These are phyloP conservation scores for Muschampia staudingeri DNA, from an alignment of 2,888 invertebrate genomes.

Conservation along the genomic window DNA sequence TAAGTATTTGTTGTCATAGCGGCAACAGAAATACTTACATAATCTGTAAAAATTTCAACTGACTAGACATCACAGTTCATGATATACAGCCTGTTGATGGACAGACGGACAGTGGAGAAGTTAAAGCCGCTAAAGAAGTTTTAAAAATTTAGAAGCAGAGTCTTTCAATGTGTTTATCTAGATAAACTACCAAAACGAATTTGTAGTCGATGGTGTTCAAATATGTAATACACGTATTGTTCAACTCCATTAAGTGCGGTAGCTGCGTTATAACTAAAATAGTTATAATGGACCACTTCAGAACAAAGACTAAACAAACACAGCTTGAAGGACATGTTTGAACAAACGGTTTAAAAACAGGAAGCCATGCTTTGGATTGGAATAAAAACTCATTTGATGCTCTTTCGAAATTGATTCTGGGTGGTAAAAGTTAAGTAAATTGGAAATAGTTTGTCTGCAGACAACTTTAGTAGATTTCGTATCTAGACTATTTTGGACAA, in stretches of 20 bases:
- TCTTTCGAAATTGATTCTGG: conserved; percentile 40
- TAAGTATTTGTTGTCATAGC: too few relatives aligned
- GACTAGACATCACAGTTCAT: too few relatives aligned
- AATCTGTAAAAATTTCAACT: too few relatives aligned
- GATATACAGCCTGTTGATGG: too few relatives aligned
- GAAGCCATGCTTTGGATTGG: conserved; percentile 67
- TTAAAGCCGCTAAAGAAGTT: too few relatives aligned
- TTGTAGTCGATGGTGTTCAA: too few relatives aligned
- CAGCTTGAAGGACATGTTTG: conserved; percentile 72
- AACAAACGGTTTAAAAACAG: conserved; percentile 76
- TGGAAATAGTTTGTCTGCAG: neutral
- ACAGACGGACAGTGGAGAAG: too few relatives aligned
- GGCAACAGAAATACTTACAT: too few relatives aligned
- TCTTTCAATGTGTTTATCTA: too few relatives aligned
- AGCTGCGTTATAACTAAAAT: neutral
- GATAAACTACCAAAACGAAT: too few relatives aligned
- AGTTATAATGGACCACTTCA: conserved; percentile 10
- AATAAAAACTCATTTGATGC: conserved; percentile 21
- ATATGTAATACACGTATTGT: neutral
- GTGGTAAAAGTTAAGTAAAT: conserved; percentile 19
- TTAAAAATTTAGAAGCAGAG: too few relatives aligned
- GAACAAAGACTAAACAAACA: conserved; percentile 68
- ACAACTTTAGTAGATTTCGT: neutral
- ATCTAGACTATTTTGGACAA: neutral
- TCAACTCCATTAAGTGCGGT: neutral